Percentiles rank a stretch among this genome's conserved stretches.
Conservation (phyloP, 2,113 vertebrate species). For the Saiga tatarica region DNA sequence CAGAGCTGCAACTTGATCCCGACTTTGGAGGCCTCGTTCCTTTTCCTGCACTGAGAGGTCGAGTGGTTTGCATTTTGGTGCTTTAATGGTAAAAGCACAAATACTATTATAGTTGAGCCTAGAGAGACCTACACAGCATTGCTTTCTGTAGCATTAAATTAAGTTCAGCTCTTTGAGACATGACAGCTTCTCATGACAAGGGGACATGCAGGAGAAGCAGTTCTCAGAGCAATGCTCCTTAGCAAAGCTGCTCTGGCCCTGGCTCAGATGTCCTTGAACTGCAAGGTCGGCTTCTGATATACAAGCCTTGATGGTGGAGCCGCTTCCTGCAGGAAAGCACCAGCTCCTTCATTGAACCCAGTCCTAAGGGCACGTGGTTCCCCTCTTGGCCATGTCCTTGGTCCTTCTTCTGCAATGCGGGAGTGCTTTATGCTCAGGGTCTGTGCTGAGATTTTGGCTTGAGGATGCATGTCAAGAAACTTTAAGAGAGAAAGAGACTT, state of each 20-base stretch:
- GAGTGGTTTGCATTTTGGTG: not conserved
- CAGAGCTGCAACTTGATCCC: rapidly evolving
- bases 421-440: rapidly evolving
- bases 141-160: not conserved
- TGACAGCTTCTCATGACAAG: not conserved
- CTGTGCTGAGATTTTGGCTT: not conserved
- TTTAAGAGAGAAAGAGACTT: not conserved
- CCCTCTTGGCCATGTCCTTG: rapidly evolving
- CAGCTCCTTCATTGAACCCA: rapidly evolving
- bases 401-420: not conserved
- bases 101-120: not conserved
- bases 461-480: not conserved
- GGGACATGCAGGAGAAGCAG: not conserved
- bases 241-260: not conserved
- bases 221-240: not conserved
- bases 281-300: not conserved
- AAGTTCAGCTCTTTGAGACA: not conserved
- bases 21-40: not conserved
- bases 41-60: not conserved
- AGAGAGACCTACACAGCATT: not conserved
- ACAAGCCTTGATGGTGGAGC: not conserved
- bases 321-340: not conserved
- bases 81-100: not conserved
- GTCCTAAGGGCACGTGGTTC: no score
- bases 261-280: not conserved